A percentile compares a stretch with the other conserved stretches of the same genome.
Conservation (phyloP, 2,797 vertebrate species). For the Decapterus maruadsi region DNA sequence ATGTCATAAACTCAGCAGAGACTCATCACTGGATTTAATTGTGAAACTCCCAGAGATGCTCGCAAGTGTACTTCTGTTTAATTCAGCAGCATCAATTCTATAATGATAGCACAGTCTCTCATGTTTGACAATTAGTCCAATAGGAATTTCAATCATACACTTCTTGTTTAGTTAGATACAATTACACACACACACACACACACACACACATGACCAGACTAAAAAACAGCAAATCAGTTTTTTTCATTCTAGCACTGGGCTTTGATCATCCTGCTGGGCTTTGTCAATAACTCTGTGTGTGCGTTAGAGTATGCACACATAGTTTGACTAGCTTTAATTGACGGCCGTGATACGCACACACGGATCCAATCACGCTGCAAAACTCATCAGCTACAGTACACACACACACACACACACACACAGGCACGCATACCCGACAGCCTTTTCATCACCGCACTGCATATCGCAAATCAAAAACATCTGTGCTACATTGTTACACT, state of each 20-base stretch:
- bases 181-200: background rate
- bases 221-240: too few relatives aligned
- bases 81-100: background rate
- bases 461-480: conserved; percentile 33
- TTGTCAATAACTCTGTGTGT: conserved; percentile 15
- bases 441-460: conserved; percentile 2
- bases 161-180: background rate
- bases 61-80: background rate
- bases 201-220: background rate
- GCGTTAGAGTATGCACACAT: background rate
- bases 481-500: conserved; percentile 38
- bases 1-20: background rate
- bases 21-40: background rate
- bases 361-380: conserved; percentile 40
- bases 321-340: conserved; percentile 26
- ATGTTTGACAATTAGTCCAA: background rate
- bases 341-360: conserved; percentile 17
- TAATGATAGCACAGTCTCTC: background rate
- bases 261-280: conserved; percentile 32
- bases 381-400: background rate
- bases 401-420: conserved; percentile 1
- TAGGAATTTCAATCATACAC: background rate
- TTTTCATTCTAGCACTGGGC: background rate
- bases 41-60: background rate
- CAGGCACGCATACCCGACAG: background rate